A percentile compares a stretch with the other conserved stretches of the same genome.
These are phyloP conservation scores for Anolis sagrei DNA, from an alignment of 2,113 vertebrate genomes.

Conservation along the genomic window DNA sequence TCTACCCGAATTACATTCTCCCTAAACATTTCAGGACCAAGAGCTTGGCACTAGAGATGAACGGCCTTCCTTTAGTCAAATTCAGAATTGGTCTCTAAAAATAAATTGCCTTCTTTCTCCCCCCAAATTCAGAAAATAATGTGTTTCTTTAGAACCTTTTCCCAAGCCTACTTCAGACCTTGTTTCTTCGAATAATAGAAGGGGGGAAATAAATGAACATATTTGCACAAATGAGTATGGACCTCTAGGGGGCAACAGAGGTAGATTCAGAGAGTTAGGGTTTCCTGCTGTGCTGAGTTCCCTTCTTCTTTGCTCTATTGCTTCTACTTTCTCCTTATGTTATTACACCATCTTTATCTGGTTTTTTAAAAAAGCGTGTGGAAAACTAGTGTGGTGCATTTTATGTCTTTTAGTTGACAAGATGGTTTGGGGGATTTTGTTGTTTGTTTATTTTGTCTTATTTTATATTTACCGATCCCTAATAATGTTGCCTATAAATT, in stretches of 20 bases:
- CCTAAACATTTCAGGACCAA: conserved; percentile 5
- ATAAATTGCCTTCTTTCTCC: background rate
- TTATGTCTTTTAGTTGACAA: no score
- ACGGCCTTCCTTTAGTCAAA: background rate
- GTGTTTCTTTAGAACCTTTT: background rate
- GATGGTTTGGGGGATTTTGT: no score
- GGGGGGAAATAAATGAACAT: no score
- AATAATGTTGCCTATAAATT: no score
- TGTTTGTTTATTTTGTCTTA: no score
- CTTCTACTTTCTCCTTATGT: background rate
- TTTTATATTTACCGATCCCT: no score
- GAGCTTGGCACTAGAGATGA: background rate
- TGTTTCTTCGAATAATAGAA: background rate
- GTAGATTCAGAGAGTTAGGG: no score
- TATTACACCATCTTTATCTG: background rate
- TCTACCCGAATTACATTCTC: background rate
- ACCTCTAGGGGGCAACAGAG: no score
- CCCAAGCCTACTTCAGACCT: background rate
- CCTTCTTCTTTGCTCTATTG: no score
- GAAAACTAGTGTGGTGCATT: no score
- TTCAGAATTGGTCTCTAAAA: background rate
- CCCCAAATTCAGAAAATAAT: background rate
- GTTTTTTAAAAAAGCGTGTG: background rate
- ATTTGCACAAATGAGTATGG: no score
- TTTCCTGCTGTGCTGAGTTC: no score